These are phyloP conservation scores for Hystrix brachyura DNA, from an alignment of 2,113 vertebrate species.

Conservation along the genomic window DNA sequence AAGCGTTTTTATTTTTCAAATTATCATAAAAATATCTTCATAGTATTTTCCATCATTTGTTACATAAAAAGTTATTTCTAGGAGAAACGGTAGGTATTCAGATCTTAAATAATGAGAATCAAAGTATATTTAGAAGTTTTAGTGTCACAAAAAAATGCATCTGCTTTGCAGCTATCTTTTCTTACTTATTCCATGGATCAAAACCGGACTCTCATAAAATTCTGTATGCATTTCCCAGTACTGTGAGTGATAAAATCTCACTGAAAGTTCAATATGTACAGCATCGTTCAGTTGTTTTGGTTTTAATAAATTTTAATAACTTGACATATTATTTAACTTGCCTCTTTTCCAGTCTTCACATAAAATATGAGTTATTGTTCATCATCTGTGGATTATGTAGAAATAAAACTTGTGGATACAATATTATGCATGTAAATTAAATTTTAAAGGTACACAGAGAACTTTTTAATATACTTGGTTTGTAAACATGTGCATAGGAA, in stretches of 20 bases:
- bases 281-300: not conserved
- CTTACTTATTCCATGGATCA: not conserved
- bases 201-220: not conserved
- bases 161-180: not conserved
- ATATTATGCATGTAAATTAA: constrained; percentile 60
- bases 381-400: not conserved
- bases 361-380: constrained; percentile 41
- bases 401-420: constrained; percentile 45
- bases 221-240: not conserved
- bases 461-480: constrained; percentile 23
- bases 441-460: not conserved
- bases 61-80: not conserved
- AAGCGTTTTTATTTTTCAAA: not conserved
- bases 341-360: not conserved
- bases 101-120: not conserved
- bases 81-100: not conserved
- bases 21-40: not conserved
- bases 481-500: constrained; percentile 24
- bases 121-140: not conserved
- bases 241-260: not conserved
- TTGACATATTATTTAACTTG: not conserved
- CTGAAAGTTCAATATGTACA: not conserved
- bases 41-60: not conserved
- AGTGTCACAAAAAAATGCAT: not conserved
- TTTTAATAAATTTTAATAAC: constrained; percentile 66